phyloP scores from a whole-genome alignment of 2,113 vertebrate species.

The Anthoscopus minutus region DNA sequence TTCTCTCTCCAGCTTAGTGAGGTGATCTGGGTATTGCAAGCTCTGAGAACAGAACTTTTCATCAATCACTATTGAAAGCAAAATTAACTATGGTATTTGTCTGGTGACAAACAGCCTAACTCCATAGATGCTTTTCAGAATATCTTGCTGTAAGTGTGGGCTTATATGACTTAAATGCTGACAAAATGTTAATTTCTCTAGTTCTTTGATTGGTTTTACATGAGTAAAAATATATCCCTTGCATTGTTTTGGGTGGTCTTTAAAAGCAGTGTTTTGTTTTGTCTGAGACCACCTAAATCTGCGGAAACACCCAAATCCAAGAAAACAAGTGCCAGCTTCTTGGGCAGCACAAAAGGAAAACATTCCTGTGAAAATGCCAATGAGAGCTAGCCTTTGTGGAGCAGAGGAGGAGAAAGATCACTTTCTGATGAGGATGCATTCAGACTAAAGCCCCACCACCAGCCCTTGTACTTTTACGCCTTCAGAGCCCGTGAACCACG shows the following conservation, averaged over 20 bases:
- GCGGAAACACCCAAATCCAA: accelerated
- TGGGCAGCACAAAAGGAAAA: not conserved
- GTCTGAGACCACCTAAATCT: not conserved
- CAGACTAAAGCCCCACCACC: not conserved
- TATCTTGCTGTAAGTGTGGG: not conserved
- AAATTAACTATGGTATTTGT: too few species aligned
- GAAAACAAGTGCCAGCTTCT: not conserved
- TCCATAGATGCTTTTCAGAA: not conserved
- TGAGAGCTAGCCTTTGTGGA: not conserved
- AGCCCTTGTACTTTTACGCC: accelerated
- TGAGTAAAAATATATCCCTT: not conserved
- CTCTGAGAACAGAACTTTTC: not conserved
- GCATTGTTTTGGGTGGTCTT: not conserved
- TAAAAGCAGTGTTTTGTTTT: not conserved
- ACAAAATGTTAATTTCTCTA: not conserved
- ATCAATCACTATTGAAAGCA: not conserved
- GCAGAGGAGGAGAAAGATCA: not conserved
- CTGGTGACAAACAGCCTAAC: too few species aligned
- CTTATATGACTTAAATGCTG: not conserved
- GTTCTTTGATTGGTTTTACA: not conserved
- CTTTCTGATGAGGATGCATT: not conserved
- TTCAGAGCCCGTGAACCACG: not conserved
- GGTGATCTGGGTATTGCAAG: not conserved
- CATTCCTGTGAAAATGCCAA: not conserved
- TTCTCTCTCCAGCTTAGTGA: not conserved